These are phyloP conservation scores for Anorthoa munda DNA, from an alignment of 2,888 invertebrate species.

Conservation along the genomic window DNA sequence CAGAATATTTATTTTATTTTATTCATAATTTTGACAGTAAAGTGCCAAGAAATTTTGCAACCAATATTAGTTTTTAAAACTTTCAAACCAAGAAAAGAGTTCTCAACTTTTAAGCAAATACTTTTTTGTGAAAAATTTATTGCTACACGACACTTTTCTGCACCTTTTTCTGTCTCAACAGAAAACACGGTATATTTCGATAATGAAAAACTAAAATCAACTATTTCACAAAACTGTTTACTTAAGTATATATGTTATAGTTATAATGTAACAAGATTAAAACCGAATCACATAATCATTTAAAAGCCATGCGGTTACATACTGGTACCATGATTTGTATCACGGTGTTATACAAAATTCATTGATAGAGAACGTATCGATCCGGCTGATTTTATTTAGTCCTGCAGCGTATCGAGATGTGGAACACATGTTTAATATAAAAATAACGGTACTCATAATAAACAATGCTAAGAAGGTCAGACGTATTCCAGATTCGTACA, in stretches of 20 bases:
- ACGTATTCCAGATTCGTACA: conserved; percentile 49
- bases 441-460: conserved; percentile 65
- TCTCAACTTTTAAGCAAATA: conserved; percentile 20
- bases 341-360: conserved; percentile 25
- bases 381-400: conserved; percentile 54
- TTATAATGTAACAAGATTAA: background rate
- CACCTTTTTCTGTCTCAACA: background rate
- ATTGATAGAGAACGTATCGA: conserved; percentile 57
- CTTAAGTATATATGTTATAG: background rate
- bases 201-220: too few relatives aligned
- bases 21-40: conserved; percentile 47
- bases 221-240: background rate
- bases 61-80: conserved; percentile 23
- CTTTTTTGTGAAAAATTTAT: conserved; percentile 8
- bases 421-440: conserved; percentile 65
- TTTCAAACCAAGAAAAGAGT: conserved; percentile 20
- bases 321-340: conserved; percentile 9
- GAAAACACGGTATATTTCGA: background rate
- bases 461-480: conserved; percentile 68
- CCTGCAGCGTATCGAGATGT: conserved; percentile 44
- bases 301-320: background rate
- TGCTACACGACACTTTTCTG: too few relatives aligned
- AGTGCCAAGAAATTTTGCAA: conserved; percentile 30
- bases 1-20: conserved; percentile 39
- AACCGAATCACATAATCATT: background rate